phyloP scores from a whole-genome alignment of 2,797 vertebrate species.

The Toxotes lorentzi region DNA sequence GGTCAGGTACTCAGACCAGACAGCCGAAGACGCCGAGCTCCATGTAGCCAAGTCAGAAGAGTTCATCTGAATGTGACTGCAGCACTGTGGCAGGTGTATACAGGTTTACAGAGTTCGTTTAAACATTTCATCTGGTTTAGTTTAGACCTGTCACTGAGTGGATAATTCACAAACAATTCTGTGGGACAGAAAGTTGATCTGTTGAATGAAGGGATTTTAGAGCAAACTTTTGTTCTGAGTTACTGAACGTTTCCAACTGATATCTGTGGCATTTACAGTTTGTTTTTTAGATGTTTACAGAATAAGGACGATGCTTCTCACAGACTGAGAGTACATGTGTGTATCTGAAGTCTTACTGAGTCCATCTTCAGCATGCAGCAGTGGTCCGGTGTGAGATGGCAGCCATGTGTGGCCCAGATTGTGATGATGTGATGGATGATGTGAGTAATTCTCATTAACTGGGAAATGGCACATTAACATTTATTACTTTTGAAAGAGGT shows the following conservation, averaged over 20 bases:
- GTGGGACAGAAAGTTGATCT: too few species aligned
- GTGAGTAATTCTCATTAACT: slow-evolving; percentile 80
- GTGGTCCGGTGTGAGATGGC: slow-evolving; percentile 37
- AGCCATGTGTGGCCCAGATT: slow-evolving; percentile 74
- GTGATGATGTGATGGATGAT: slow-evolving; percentile 80
- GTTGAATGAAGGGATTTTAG: not conserved
- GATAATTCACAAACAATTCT: not conserved
- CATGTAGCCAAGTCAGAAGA: fast-evolving
- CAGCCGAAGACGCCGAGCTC: not conserved
- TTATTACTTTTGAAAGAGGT: slow-evolving; percentile 74
- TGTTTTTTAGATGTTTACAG: not conserved
- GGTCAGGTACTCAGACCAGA: slow-evolving; percentile 44
- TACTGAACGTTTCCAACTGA: not conserved
- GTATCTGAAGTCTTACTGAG: slow-evolving; percentile 2
- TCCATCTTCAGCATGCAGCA: slow-evolving; percentile 4
- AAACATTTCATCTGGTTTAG: not conserved
- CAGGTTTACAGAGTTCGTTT: not conserved
- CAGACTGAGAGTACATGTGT: not conserved
- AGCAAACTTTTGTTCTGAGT: not conserved
- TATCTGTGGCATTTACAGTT: not conserved
- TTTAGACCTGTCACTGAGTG: not conserved
- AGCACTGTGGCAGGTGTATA: not conserved
- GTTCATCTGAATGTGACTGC: not conserved
- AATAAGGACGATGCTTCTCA: not conserved
- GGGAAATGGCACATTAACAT: slow-evolving; percentile 76